Evolutionary conservation across 2,888 invertebrate species (phyloP).

Genomic region (Phrixothrix hirtus): DNA sequence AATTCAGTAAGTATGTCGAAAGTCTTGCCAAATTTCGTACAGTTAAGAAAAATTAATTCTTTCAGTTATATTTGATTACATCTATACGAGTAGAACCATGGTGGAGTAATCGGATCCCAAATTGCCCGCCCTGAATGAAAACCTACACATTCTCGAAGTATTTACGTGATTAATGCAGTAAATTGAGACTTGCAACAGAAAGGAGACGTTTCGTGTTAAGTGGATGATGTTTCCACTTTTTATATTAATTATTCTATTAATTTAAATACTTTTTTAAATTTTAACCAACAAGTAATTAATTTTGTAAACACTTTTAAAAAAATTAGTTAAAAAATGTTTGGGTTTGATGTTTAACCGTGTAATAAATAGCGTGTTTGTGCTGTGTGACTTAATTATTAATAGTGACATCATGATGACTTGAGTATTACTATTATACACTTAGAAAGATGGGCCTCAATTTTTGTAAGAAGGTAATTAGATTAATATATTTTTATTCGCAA

Average conservation of each 20-base stretch:
- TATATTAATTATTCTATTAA: too few relatives aligned
- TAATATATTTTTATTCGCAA: too few relatives aligned
- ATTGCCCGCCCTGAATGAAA: slow-evolving; percentile 57
- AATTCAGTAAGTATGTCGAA: not conserved
- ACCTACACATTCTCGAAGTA: slow-evolving; percentile 57
- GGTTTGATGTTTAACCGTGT: slow-evolving; percentile 14
- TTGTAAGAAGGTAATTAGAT: slow-evolving; percentile 23
- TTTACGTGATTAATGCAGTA: slow-evolving; percentile 58
- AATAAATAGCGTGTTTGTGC: slow-evolving; percentile 8
- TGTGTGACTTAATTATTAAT: slow-evolving; percentile 14
- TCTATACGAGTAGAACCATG: slow-evolving; percentile 25
- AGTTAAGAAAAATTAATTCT: too few relatives aligned
- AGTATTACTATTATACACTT: slow-evolving; percentile 9
- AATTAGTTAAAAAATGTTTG: too few relatives aligned
- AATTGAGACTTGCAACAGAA: slow-evolving; percentile 55
- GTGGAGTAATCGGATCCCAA: slow-evolving; percentile 36
- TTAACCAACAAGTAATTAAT: too few relatives aligned
- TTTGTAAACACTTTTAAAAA: too few relatives aligned
- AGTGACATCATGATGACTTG: slow-evolving; percentile 28
- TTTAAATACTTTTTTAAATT: too few relatives aligned
- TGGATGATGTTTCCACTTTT: slow-evolving; percentile 20
- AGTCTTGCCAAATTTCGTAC: not conserved
- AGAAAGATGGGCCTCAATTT: slow-evolving; percentile 24
- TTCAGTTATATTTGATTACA: too few relatives aligned
- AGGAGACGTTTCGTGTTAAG: slow-evolving; percentile 45